Evolutionary conservation across 1,140 invertebrate genomes (phyloP), one percentile per base, ranked within the genome.

Genomic region (Achatina immaculata): DNA sequence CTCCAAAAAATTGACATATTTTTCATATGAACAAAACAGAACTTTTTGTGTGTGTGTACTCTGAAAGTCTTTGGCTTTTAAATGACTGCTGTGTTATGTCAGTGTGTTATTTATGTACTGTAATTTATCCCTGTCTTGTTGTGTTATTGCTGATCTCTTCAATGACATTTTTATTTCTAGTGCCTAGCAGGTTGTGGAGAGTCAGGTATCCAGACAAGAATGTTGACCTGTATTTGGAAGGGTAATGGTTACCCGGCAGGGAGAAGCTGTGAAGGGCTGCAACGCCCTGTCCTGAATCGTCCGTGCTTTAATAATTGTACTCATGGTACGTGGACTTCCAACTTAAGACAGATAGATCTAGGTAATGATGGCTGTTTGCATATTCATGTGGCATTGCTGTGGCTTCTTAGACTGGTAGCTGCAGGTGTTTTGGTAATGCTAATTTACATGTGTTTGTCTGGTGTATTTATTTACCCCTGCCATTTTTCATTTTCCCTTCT

Each of bases 141-240:
- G n/a, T n/a, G n/a, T n/a, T n/a, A n/a, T n/a, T n/a, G n/a, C n/a
- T n/a, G n/a, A n/a, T n/a, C n/a, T 38, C 34, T 34, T 36, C 40
- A 0, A 24, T 72, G 38, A 72, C 69, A n/a, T 40, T n/a, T 6
- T 40, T 74, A 19, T 74, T 83, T 84, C 42, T 82, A 88, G 86
- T 79, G 81, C 77, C 42, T 83, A n/a, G 83, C 81, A 9, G 78
- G 81, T 19, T 87, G 86, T 81, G 85, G 81, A 21, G 42, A 77
- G 36, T 81, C 77, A 19, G 85, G 86, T 14, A 81, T 83, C 42
- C 83, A 83, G 77, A 82, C 81, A 3, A 76, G 86, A 42, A 85
- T 85, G 78, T 74, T 88, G 19, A 85, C 68, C 19, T 88, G 86
- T 68, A 78, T 86, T 19, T 88, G 86, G 86, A 74, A 81, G 24